These are phyloP conservation scores for Colostygia pectinataria DNA, from an alignment of 2,888 invertebrate species.

Conservation along the genomic window DNA sequence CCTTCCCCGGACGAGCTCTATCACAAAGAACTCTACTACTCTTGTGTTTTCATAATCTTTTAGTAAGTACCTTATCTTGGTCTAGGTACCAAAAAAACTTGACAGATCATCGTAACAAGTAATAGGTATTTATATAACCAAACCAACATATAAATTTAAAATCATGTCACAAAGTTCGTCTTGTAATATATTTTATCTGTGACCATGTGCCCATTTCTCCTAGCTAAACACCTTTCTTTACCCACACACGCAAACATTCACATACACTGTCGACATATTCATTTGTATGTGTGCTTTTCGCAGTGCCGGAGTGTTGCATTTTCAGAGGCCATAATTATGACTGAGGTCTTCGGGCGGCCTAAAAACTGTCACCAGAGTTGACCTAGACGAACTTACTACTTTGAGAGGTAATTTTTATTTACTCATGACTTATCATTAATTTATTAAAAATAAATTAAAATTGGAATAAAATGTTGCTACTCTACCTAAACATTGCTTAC, in stretches of 20 bases:
- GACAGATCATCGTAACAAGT: slow-evolving; percentile 11
- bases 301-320: neutral
- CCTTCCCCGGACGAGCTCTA: too few relatives aligned
- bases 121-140: slow-evolving; percentile 19
- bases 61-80: neutral
- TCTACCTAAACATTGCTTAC: too few relatives aligned
- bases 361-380: too few relatives aligned
- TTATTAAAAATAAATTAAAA: too few relatives aligned
- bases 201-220: slow-evolving; percentile 76
- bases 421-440: too few relatives aligned
- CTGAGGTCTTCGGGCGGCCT: too few relatives aligned
- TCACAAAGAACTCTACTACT: too few relatives aligned
- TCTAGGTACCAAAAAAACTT: neutral
- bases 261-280: slow-evolving; percentile 20
- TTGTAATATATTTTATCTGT: slow-evolving; percentile 34
- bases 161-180: slow-evolving; percentile 28
- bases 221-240: slow-evolving; percentile 80
- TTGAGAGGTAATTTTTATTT: too few relatives aligned
- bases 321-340: too few relatives aligned
- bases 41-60: too few relatives aligned
- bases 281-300: slow-evolving; percentile 23
- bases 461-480: neutral
- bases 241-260: slow-evolving; percentile 53
- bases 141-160: slow-evolving; percentile 1
- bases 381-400: too few relatives aligned